Percentiles rank a stretch among this genome's conserved stretches.
Evolutionary conservation across 2,888 invertebrate species (phyloP).

Genomic region (Lasioglossum pauxillum): DNA sequence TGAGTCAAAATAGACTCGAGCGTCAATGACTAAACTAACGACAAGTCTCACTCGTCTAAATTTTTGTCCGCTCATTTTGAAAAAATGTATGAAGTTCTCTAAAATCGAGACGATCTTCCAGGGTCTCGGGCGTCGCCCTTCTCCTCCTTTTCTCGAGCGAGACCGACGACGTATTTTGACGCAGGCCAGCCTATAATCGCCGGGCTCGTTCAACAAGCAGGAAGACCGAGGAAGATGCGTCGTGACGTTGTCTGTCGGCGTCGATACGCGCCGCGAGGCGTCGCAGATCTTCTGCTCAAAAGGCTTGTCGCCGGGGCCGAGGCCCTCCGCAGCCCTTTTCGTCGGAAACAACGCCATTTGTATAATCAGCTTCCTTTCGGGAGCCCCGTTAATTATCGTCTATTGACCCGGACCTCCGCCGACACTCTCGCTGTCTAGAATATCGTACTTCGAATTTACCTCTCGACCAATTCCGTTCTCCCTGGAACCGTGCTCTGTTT

Average conservation of each 20-base stretch:
- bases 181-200: conserved; percentile 39
- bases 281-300: conserved; percentile 76
- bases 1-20: no score
- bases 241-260: conserved; percentile 76
- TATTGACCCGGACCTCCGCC: conserved; percentile 33
- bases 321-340: conserved; percentile 40
- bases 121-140: neutral
- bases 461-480: neutral
- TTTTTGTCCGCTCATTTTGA: neutral
- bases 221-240: conserved; percentile 69
- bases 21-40: no score
- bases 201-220: conserved; percentile 24
- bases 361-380: conserved; percentile 56
- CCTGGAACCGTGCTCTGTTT: neutral
- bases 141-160: neutral
- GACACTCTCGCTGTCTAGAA: neutral
- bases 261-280: conserved; percentile 80
- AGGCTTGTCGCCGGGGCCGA: conserved; percentile 61
- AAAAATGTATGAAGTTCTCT: neutral
- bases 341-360: conserved; percentile 51
- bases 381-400: conserved; percentile 59
- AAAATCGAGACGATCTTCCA: no score
- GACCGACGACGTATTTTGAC: conserved; percentile 68
- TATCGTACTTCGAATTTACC: conserved; percentile 9
- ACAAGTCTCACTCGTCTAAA: no score